Conservation (phyloP, 2,888 invertebrate species). For the Tanypteryx hageni region DNA sequence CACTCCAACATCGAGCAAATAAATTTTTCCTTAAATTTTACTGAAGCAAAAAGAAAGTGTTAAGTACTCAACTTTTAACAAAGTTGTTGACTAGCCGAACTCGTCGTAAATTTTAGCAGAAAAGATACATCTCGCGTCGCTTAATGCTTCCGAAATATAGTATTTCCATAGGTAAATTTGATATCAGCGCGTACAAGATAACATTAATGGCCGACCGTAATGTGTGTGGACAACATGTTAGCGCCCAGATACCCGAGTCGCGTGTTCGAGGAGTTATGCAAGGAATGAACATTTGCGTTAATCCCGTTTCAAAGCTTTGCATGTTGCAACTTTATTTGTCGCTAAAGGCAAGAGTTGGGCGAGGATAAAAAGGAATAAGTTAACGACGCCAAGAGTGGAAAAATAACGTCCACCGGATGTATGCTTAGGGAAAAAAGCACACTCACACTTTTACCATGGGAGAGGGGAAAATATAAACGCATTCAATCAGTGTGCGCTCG, state of each 20-base stretch:
- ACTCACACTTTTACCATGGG: neutral
- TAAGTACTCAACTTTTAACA: too few species aligned
- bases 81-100: too few species aligned
- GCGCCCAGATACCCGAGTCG: neutral
- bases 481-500: neutral
- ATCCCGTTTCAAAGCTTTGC: neutral
- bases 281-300: neutral
- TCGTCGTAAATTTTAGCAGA: too few species aligned
- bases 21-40: too few species aligned
- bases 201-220: neutral
- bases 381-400: neutral
- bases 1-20: too few species aligned
- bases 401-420: neutral
- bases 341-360: neutral
- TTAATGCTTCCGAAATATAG: too few species aligned
- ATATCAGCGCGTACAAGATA: neutral
- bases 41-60: too few species aligned
- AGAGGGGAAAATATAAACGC: neutral
- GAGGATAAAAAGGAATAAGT: neutral
- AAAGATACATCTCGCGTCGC: too few species aligned
- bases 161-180: too few species aligned
- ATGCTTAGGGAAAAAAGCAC: neutral
- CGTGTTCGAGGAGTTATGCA: neutral
- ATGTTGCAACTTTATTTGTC: constrained; percentile 16
- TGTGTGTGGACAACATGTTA: neutral